Base-by-base conservation (phyloP, 2,797 vertebrate species). In the Pantherophis vulpinus region DNA sequence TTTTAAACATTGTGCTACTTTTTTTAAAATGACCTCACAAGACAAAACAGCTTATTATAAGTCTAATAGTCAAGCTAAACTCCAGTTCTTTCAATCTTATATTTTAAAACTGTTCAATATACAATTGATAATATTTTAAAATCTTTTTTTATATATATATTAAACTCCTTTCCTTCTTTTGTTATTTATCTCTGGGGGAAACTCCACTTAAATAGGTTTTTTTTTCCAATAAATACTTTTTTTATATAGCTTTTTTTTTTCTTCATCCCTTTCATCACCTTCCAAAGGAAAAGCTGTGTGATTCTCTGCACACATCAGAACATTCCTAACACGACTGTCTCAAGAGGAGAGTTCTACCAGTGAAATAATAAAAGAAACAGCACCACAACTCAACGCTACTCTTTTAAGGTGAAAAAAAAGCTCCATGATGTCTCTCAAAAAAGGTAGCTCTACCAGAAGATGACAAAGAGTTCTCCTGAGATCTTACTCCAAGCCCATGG, bases 71-170 rank as follows among this genome's bases (percentile, higher is more conserved):
- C 94, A 95, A 96, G 97, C 97, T 96, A 96, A 96, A 97, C 96
- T 97, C 95, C 97, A 97, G 93, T 96, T 97, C 96, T 97, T 96
- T 96, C 96, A 93, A 96, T 97, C 97, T 97, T 94, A 97, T 97
- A 94, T 94, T 95, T 97, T 97, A 97, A 96, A 98, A 97, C 96
- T 96, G 97, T 97, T 97, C 97, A 97, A 97, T 98, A 98, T 98
- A 98, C 97, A 97, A 96, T 96, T 97, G 97, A 97, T 98, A 98
- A 97, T 98, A 98, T 96, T 98, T 97, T 97, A 96, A 96, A 97
- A 96, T 98, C 96, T 98, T 97, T 97, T 97, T 97, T 59, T 96
- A 98, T 70, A 70, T 98, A 98, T 98, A 98, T 98, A 98, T 98
- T 98, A 98, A 98, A 98, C 97, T 98, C 97, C 96, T 91, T 97